Evolutionary conservation across 2,888 invertebrate genomes (phyloP).

Genomic region (Latheticus oryzae): DNA sequence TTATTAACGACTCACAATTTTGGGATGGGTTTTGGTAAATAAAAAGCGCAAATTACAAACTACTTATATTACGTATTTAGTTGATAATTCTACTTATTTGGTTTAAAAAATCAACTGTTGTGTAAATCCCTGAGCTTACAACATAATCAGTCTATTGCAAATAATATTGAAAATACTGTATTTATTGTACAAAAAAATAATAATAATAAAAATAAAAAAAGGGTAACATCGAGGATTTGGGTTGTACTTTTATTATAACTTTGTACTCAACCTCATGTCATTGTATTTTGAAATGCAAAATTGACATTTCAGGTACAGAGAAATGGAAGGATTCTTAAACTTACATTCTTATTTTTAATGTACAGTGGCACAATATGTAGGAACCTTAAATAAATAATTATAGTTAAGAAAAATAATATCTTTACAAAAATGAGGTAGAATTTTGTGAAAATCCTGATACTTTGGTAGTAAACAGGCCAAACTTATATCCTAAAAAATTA

Average conservation of each 20-base stretch:
- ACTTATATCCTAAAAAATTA: conserved; percentile 36
- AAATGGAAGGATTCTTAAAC: conserved; percentile 46
- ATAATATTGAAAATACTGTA: conserved; percentile 44
- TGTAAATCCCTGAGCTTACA: conserved; percentile 58
- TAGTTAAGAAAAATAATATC: conserved; percentile 54
- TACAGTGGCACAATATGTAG: conserved; percentile 56
- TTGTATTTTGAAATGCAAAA: conserved; percentile 39
- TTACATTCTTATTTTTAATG: conserved; percentile 41
- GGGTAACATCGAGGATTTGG: conserved; percentile 22
- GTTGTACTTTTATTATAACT: conserved; percentile 30
- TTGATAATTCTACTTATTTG: conserved; percentile 55
- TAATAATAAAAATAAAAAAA: too few relatives aligned
- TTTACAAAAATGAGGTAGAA: conserved; percentile 56
- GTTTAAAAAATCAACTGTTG: conserved; percentile 51
- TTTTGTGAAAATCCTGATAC: conserved; percentile 40
- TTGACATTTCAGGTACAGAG: conserved; percentile 55
- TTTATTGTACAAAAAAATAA: conserved; percentile 31
- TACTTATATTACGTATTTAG: conserved; percentile 55
- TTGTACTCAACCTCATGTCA: conserved; percentile 21
- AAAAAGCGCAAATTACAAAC: conserved; percentile 46
- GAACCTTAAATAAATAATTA: conserved; percentile 51
- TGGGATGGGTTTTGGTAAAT: conserved; percentile 11
- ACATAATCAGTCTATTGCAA: conserved; percentile 59
- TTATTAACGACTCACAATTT: too few relatives aligned
- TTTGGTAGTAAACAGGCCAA: conserved; percentile 35